These are phyloP conservation scores for Clavelina lepadiformis DNA, from an alignment of 23 tunicate genomes.

Conservation along the genomic window DNA sequence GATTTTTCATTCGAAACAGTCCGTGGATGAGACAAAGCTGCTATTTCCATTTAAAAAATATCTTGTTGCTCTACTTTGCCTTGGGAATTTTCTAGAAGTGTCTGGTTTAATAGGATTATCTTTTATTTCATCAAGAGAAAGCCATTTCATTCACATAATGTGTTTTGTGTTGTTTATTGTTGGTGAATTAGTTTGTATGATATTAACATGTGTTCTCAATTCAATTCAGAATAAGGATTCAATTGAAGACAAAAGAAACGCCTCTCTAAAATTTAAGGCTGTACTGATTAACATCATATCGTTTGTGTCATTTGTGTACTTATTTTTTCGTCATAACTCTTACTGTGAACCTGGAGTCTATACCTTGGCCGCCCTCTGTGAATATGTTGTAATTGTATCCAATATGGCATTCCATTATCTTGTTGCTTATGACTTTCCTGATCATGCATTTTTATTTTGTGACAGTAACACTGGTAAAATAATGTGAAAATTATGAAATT, in stretches of 20 bases:
- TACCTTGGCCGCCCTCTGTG: constrained; percentile 54
- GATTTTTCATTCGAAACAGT: constrained; percentile 15
- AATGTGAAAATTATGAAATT: too few species aligned
- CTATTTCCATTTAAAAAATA: constrained; percentile 1
- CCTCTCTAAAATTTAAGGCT: background rate
- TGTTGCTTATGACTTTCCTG: constrained; percentile 1
- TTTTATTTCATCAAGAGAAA: constrained; percentile 49
- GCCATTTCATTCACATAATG: constrained; percentile 22
- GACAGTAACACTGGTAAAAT: too few species aligned
- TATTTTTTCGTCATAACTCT: constrained; percentile 41
- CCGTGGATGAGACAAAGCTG: background rate
- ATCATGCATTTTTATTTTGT: background rate
- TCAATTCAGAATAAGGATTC: background rate
- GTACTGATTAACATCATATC: constrained; percentile 16
- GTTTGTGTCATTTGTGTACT: constrained; percentile 19
- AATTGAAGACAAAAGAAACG: constrained; percentile 3
- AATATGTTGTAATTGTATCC: constrained; percentile 47
- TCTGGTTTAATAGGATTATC: constrained; percentile 32
- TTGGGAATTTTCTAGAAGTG: constrained; percentile 18
- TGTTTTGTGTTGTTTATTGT: constrained; percentile 37
- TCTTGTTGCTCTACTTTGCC: background rate
- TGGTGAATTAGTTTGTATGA: constrained; percentile 34
- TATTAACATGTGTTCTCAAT: constrained; percentile 16
- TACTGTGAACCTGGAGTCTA: constrained; percentile 63
- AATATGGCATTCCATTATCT: constrained; percentile 55